phyloP scores from a whole-genome alignment of 2,888 invertebrate species.

The Junonia oenone region DNA sequence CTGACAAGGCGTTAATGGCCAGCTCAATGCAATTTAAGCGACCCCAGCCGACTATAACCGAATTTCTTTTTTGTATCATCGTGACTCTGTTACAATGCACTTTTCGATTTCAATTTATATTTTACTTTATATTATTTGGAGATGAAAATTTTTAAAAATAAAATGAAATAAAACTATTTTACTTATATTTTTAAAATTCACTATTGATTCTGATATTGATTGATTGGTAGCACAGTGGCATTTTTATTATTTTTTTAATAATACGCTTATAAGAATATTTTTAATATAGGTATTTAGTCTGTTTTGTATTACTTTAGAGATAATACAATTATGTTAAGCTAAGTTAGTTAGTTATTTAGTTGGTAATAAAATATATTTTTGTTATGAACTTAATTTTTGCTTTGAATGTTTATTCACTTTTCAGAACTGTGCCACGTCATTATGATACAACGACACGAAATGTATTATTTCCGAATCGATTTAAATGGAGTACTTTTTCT shows the following conservation, averaged over 20 bases:
- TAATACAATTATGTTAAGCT: too few relatives aligned
- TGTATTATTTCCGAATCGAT: background rate
- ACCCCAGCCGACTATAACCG: constrained; percentile 63
- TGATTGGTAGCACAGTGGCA: too few relatives aligned
- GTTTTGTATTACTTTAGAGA: too few relatives aligned
- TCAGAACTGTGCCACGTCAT: too few relatives aligned
- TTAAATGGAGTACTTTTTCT: constrained; percentile 9
- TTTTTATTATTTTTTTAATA: too few relatives aligned
- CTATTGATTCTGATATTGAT: too few relatives aligned
- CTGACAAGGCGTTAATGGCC: constrained; percentile 79
- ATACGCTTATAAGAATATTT: too few relatives aligned
- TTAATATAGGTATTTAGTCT: too few relatives aligned
- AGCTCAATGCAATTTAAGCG: constrained; percentile 77
- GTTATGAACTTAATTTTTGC: too few relatives aligned
- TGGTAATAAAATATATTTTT: too few relatives aligned
- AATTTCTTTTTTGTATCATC: constrained; percentile 51
- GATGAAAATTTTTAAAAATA: background rate
- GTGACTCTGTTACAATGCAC: constrained; percentile 30
- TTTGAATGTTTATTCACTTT: too few relatives aligned
- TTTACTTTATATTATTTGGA: background rate
- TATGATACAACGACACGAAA: background rate
- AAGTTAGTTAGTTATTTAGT: too few relatives aligned
- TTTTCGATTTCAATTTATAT: constrained; percentile 23
- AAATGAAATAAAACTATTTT: background rate
- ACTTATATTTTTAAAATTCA: background rate